These are phyloP conservation scores for Cavia porcellus DNA, from an alignment of 2,113 vertebrate species.

Conservation along the genomic window DNA sequence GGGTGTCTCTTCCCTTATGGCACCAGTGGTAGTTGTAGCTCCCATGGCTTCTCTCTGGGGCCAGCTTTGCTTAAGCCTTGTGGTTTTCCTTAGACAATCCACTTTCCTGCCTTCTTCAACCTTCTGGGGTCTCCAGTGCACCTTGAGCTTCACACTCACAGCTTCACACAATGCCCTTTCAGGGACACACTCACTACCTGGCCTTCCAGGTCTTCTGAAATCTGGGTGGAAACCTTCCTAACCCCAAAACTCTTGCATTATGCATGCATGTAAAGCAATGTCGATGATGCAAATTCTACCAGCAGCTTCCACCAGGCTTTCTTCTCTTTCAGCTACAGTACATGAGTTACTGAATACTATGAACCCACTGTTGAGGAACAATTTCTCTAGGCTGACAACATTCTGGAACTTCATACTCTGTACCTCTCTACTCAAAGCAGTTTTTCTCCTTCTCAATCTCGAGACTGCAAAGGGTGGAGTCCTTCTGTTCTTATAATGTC, in stretches of 20 bases:
- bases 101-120: not conserved
- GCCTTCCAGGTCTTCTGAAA: not conserved
- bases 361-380: not conserved
- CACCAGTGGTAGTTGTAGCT: not conserved
- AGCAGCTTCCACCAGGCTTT: not conserved
- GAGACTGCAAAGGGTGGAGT: not conserved
- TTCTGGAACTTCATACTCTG: not conserved
- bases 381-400: not conserved
- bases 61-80: not conserved
- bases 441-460: not conserved
- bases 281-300: not conserved
- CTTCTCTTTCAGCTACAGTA: not conserved
- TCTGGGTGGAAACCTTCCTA: not conserved
- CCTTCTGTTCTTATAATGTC: not conserved
- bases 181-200: not conserved
- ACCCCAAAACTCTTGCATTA: not conserved
- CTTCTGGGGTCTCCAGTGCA: not conserved
- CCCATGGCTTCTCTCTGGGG: not conserved
- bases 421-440: not conserved
- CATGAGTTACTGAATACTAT: not conserved
- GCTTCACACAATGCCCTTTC: not conserved
- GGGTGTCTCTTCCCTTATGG: not conserved
- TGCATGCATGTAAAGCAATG: not conserved
- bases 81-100: not conserved
- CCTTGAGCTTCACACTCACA: not conserved